These are phyloP conservation scores for Saccostrea cuccullata DNA, from an alignment of 1,140 invertebrate species.

Conservation along the genomic window DNA sequence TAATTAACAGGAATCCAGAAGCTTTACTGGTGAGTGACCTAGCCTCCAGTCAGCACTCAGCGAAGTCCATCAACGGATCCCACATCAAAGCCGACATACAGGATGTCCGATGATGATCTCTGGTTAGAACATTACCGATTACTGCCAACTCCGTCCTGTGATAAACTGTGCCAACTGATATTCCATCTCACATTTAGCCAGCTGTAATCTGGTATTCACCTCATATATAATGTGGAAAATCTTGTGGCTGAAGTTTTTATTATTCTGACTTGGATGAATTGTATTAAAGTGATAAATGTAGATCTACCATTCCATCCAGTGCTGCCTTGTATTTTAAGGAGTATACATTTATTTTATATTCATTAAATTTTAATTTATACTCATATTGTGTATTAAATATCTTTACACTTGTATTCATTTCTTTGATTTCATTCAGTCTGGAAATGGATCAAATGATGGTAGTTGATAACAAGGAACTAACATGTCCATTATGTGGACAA, in stretches of 20 bases:
- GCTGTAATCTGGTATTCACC: neutral
- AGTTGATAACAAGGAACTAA: too few relatives aligned
- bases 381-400: neutral
- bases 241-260: neutral
- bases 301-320: slow-evolving; percentile 16
- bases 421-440: too few relatives aligned
- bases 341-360: neutral
- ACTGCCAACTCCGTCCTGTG: slow-evolving; percentile 9
- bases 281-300: neutral
- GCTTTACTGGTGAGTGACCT: slow-evolving; percentile 55
- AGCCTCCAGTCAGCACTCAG: slow-evolving; percentile 54
- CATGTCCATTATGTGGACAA: too few relatives aligned
- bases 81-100: neutral
- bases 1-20: slow-evolving; percentile 51
- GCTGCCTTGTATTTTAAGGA: neutral
- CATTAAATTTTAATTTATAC: neutral
- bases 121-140: neutral
- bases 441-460: too few relatives aligned
- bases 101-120: neutral
- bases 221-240: neutral
- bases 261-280: neutral
- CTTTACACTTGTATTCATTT: too few relatives aligned
- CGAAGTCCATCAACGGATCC: neutral
- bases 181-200: neutral
- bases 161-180: slow-evolving; percentile 9